These are phyloP conservation scores for Coronaproctus castanopsis DNA, from an alignment of 2,888 invertebrate genomes.

Conservation along the genomic window DNA sequence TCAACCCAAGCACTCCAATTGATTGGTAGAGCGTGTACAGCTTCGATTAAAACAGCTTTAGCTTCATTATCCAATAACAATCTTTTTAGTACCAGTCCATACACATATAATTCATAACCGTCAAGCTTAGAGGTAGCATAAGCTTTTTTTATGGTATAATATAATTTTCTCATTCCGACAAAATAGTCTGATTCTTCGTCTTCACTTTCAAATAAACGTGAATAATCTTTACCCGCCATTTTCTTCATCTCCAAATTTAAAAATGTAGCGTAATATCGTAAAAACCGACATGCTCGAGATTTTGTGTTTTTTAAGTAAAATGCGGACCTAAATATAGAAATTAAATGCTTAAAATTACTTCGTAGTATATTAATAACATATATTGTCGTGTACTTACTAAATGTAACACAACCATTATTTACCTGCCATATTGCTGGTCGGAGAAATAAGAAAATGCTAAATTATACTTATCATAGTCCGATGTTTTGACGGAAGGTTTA, in stretches of 20 bases:
- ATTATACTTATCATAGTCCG: conserved; percentile 31
- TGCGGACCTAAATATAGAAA: conserved; percentile 37
- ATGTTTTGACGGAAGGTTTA: neutral
- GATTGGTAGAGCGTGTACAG: conserved; percentile 57
- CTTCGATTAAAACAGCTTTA: conserved; percentile 52
- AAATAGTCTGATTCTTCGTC: conserved; percentile 32
- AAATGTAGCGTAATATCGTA: conserved; percentile 68
- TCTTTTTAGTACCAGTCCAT: conserved; percentile 76
- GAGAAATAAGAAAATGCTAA: conserved; percentile 77
- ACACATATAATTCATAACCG: conserved; percentile 69
- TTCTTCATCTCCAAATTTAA: conserved; percentile 78
- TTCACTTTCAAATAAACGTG: conserved; percentile 37
- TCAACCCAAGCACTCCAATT: conserved; percentile 94
- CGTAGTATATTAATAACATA: no score
- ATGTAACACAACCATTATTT: no score
- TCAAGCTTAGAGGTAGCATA: conserved; percentile 45
- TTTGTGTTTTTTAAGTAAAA: conserved; percentile 52
- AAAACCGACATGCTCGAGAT: conserved; percentile 52
- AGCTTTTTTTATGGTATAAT: conserved; percentile 36
- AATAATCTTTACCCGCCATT: conserved; percentile 57
- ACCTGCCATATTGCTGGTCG: conserved; percentile 49
- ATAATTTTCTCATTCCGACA: conserved; percentile 27
- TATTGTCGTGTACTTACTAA: no score
- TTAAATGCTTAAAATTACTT: no score
- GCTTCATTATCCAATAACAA: conserved; percentile 61